Evolutionary conservation across 2,888 invertebrate genomes (phyloP).

Genomic region (Tipula vernalis): DNA sequence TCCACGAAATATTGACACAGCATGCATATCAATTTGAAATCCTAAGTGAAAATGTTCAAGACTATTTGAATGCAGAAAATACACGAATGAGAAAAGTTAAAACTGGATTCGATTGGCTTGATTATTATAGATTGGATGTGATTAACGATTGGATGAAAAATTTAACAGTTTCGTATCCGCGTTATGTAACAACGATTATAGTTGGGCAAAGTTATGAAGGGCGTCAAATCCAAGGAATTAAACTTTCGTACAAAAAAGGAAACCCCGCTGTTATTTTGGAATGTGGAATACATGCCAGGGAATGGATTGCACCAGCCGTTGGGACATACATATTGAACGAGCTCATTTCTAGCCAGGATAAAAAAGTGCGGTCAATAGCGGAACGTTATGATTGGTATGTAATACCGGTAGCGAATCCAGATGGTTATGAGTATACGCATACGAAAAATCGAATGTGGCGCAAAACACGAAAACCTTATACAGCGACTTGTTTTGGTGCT

Average conservation of each 20-base stretch:
- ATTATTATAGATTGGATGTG: conserved; percentile 20
- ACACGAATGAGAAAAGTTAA: background rate
- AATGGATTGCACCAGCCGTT: conserved; percentile 38
- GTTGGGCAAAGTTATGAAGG: conserved; percentile 39
- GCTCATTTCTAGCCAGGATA: conserved; percentile 34
- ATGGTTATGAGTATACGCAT: conserved; percentile 32
- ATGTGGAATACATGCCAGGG: conserved; percentile 15
- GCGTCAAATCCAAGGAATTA: conserved; percentile 32
- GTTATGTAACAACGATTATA: conserved; percentile 33
- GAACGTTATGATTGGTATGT: conserved; percentile 49
- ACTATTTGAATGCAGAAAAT: background rate
- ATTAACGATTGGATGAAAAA: conserved; percentile 40
- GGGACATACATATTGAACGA: conserved; percentile 39
- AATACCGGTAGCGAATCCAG: conserved; percentile 44
- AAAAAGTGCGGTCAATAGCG: conserved; percentile 30
- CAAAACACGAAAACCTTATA: conserved; percentile 44
- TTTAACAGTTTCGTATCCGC: conserved; percentile 32
- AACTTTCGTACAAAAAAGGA: conserved; percentile 18
- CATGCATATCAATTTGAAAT: background rate
- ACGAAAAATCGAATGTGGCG: conserved; percentile 53
- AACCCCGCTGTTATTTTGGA: conserved; percentile 33
- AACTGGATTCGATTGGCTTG: conserved; percentile 23
- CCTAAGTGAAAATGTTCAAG: background rate
- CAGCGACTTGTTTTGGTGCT: conserved; percentile 29
- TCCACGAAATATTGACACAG: background rate